Base-by-base conservation (phyloP, 2,797 vertebrate genomes). In the Schizopygopsis malacanthus region DNA sequence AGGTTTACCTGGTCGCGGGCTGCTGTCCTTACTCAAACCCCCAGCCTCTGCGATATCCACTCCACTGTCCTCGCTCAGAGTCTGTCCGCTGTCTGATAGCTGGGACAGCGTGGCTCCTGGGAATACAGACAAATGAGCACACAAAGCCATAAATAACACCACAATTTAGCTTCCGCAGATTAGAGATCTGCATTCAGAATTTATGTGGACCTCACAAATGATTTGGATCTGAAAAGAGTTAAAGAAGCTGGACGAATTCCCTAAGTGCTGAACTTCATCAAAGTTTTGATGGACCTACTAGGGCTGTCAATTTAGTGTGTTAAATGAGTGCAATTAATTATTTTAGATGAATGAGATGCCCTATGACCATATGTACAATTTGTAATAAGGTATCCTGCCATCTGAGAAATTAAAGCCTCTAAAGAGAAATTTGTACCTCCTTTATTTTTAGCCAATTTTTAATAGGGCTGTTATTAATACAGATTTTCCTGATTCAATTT, bases 61-160 rank as follows among this genome's bases (percentile, higher is more conserved):
- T 1, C 98, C 98, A 4, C 98, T 99, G 96, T 99, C 98, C 91
- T 99, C 98, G 1, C 98, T 99, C 86, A 99, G 96, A 12, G 98
- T 98, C 94, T 99, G 98, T 75, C 98, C 98, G 0, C 97, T 98
- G 94, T 98, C 97, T 0, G 98, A 99, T 89, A 99, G 95, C 95
- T 99, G 98, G 83, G 97, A 98, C 83, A 98, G 95, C 0, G 97
- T 97, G 87, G 96, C 96, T 59, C 97, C 97, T 97, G 95, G 63
- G 78, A 90, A 69, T 13, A 63, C 10, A 75, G 25, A 86, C 33
- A 78, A 41, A 84, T 72, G 83, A 50, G 75, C 15, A 43, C n/a
- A 59, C 50, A 87, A 59, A 80, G 75, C 63, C 70, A 75, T 50
- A 79, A 77, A 69, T 54, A 79, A 69, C 69, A 25, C 33, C 13